Base-by-base conservation (phyloP, 2,797 vertebrate species). In the Malurus splendens region DNA sequence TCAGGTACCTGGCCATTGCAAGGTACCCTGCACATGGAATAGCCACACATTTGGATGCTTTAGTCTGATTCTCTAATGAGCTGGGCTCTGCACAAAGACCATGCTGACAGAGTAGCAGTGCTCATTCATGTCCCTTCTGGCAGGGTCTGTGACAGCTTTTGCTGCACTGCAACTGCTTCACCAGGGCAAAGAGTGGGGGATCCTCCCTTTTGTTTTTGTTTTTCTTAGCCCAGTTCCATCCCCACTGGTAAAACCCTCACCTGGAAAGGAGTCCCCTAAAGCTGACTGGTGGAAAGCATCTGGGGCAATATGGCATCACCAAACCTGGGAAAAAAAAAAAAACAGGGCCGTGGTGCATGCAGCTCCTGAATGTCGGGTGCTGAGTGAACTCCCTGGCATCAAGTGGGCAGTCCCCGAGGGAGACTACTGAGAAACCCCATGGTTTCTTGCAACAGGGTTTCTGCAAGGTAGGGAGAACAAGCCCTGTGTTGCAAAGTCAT, bases 31-130 rank as follows among this genome's bases (percentile, higher is more conserved):
- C 42, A 5, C 0, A 22, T 33, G 56, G 28, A 81, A 39, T 10
- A 33, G 68, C 47, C 0, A 0, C 15, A 12, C 23, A 20, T 18
- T n/a, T 0, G 1, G 19, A 11, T 66, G 57, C 10, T 41, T 44
- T 27, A 38, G 62, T 57, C 32, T 33, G 27, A 18, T 42, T 42
- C 51, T 72, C 32, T 42, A 0, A 9, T 19, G 45, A 52, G 42
- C 56, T 51, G 39, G 39, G 48, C 59, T 57, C 42, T 44, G 77
- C 45, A 41, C 60, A 62, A 67, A 76, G 57, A 23, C 68, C 27
- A 0, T 14, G 74, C 61, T 80, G 72, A 52, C 44, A 42, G 48
- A 25, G 42, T 10, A 47, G 78, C 54, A 12, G 45, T 16, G 51
- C 20, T 82, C 45, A 30, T 57, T 81, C 44, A 19, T 1, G 5